Evolutionary conservation across 1,140 invertebrate species (phyloP), one percentile per base, ranked within the genome.

Genomic region (Colletes gigas): DNA sequence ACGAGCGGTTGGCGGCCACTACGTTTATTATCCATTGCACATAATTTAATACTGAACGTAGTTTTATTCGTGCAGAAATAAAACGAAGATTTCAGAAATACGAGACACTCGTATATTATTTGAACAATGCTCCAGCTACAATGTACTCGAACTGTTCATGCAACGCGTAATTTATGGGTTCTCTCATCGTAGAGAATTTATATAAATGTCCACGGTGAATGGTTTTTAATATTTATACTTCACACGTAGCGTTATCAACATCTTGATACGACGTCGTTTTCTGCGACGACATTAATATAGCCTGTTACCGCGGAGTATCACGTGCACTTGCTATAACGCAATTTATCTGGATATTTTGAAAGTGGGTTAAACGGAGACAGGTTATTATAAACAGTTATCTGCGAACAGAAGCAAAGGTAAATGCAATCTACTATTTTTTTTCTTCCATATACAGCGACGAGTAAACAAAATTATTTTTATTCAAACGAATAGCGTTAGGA

Each of bases 261-360:
- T 50, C 12, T 69, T 39, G 41, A 14, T 59, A 12, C 10, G 47
- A 47, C 15, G 15, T 47, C 63, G 4, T 67, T 30, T 19, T 30
- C n/a, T 7, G 39, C 9, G 21, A 39, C 54, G 17, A 60, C 50
- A 50, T 14, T 77, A 44, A 69, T 70, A 39, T 39, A 52, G 39
- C 12, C 19, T n/a, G 10, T 69, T 39, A 17, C 21, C 17, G 4
- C 15, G 44, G 50, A 63, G 5, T 63, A n/a, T 63, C 10, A 15
- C 57, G 44, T 52, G n/a, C 6, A 17, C 15, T 19, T 15, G 17
- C 19, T 0, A 15, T 2, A 41, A 70, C 30, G 4, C 14, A 44
- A 62, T 78, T 52, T 62, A 70, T 70, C 21, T 41, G 66, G 44
- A 60, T 59, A 60, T 3, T 47, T 41, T 30, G 54, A 41, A 77